Evolutionary conservation across 2,888 invertebrate species (phyloP), one percentile per base, ranked within the genome.

Genomic region (Diogma glabrata): DNA sequence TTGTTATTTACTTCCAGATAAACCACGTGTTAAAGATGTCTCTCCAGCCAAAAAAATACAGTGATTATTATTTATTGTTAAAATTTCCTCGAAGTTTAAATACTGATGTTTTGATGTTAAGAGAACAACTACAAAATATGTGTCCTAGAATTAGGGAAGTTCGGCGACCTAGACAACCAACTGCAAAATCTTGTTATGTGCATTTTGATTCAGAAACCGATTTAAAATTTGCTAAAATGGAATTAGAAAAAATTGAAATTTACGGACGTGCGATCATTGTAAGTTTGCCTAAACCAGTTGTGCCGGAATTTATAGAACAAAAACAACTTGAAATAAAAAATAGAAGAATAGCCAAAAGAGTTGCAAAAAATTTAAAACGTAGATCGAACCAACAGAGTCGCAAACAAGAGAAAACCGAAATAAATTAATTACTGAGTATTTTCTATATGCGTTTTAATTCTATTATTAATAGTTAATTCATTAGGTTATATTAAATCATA

Each of bases 1-100:
- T n/a, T n/a, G n/a, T n/a, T n/a, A n/a, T n/a, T n/a, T n/a, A n/a
- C n/a, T n/a, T n/a, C n/a, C n/a, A n/a, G n/a, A n/a, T n/a, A n/a
- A n/a, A n/a, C n/a, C n/a, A n/a, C n/a, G n/a, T n/a, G n/a, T n/a
- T n/a, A n/a, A n/a, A n/a, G n/a, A n/a, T n/a, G n/a, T n/a, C n/a
- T n/a, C n/a, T n/a, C n/a, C n/a, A n/a, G n/a, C n/a, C n/a, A n/a
- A n/a, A n/a, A 43, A 43, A 43, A 43, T 43, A 43, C 14, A 22
- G 22, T 7, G 14, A 22, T n/a, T 43, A 22, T 9, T 43, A 7
- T 43, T 23, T 43, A 22, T 22, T 22, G 22, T 3, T 43, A 43
- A 23, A 43, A n/a, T 43, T 43, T 12, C 20, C 20, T 43, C 43
- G 43, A 7, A 43, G 22, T 43, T n/a, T 43, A 20, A 43, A 43